Conservation (phyloP, 1,140 invertebrate species). For the Saccostrea cuccullata region DNA sequence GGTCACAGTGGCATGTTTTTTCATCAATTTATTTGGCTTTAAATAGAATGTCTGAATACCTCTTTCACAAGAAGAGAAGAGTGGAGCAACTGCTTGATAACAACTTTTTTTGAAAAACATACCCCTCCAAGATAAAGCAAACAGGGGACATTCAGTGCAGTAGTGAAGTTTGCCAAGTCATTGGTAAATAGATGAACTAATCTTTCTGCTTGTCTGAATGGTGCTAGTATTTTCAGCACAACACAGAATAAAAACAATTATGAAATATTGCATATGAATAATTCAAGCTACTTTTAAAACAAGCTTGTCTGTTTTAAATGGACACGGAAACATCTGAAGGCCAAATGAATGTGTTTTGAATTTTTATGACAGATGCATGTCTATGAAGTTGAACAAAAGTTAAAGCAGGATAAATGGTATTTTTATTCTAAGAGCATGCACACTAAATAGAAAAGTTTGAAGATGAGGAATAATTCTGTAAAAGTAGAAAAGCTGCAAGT, state of each 20-base stretch:
- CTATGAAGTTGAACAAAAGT: not conserved
- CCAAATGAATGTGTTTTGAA: conserved; percentile 22
- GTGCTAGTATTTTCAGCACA: not conserved
- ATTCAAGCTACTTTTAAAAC: conserved; percentile 19
- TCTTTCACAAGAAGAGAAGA: conserved; percentile 21
- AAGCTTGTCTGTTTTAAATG: conserved; percentile 17
- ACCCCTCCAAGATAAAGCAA: not conserved
- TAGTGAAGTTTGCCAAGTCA: conserved; percentile 20
- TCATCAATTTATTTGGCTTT: conserved; percentile 20
- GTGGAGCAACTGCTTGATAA: conserved; percentile 10
- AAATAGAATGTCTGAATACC: conserved; percentile 25
- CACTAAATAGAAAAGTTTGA: too few relatives aligned
- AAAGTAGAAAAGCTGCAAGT: too few relatives aligned
- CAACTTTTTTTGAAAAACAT: conserved; percentile 15
- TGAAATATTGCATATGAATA: conserved; percentile 29
- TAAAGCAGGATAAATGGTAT: not conserved
- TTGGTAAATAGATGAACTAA: not conserved
- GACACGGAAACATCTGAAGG: conserved; percentile 21
- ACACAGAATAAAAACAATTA: conserved; percentile 9
- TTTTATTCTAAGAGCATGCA: too few relatives aligned
- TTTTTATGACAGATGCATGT: conserved; percentile 23
- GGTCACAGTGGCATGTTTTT: conserved; percentile 33
- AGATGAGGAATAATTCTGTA: too few relatives aligned
- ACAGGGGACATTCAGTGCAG: not conserved
- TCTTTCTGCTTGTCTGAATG: not conserved